These are phyloP conservation scores for Platerodrilus igneus DNA, from an alignment of 2,888 invertebrate species.

Conservation along the genomic window DNA sequence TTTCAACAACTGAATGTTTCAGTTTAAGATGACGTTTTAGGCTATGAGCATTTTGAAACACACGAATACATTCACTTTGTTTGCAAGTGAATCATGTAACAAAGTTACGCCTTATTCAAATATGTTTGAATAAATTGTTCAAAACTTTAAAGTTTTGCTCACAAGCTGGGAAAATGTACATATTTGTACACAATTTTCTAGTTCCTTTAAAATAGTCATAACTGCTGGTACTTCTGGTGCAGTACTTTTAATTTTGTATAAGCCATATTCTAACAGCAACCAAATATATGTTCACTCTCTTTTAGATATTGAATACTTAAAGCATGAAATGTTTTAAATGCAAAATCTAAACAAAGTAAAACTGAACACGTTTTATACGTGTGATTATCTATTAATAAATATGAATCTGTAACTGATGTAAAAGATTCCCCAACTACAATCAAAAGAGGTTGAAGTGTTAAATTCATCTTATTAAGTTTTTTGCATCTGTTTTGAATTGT, in stretches of 20 bases:
- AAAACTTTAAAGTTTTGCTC: neutral
- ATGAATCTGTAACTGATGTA: constrained; percentile 2
- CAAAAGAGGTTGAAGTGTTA: constrained; percentile 4
- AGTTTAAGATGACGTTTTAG: too few relatives aligned
- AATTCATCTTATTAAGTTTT: neutral
- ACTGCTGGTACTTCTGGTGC: neutral
- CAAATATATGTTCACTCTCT: constrained; percentile 4
- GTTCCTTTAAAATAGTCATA: constrained; percentile 1
- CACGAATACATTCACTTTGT: neutral
- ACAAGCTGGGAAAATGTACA: constrained; percentile 5
- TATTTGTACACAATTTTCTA: too few relatives aligned
- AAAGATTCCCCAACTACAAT: neutral
- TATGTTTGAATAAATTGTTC: constrained; percentile 2
- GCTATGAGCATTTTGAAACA: too few relatives aligned
- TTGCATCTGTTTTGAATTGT: neutral
- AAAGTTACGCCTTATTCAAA: constrained; percentile 3
- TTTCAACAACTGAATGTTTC: too few relatives aligned
- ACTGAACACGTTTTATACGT: constrained; percentile 2
- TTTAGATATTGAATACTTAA: too few relatives aligned
- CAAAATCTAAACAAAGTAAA: neutral
- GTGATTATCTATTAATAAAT: constrained; percentile 3
- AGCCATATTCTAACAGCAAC: constrained; percentile 1
- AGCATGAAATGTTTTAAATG: too few relatives aligned
- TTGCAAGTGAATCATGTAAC: neutral
- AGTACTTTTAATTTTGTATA: constrained; percentile 3